These are phyloP conservation scores for Parotocinclus haroldoi DNA, from an alignment of 2,797 vertebrate species.

Conservation along the genomic window DNA sequence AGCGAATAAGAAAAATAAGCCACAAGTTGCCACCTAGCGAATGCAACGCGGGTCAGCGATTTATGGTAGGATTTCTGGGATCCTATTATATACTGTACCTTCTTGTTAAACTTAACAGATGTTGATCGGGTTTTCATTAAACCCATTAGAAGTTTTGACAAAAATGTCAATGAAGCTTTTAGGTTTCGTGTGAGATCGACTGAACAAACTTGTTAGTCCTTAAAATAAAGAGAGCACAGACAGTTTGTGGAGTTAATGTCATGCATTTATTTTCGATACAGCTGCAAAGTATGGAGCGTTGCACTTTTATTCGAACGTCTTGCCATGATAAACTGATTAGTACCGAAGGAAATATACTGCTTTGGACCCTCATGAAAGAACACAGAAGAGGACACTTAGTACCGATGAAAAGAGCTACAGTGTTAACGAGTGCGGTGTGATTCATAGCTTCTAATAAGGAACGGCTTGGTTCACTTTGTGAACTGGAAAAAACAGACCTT, in stretches of 20 bases:
- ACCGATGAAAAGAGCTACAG: conserved; percentile 11
- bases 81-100: too few species aligned
- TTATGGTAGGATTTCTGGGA: too few species aligned
- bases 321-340: conserved; percentile 17
- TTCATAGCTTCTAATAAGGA: conserved; percentile 1
- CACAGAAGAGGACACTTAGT: conserved; percentile 12
- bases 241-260: conserved; percentile 54
- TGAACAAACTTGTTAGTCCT: too few species aligned
- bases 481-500: background rate
- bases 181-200: too few species aligned
- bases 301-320: conserved; percentile 27
- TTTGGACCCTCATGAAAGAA: conserved; percentile 31
- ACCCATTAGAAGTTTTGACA: too few species aligned
- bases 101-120: too few species aligned
- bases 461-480: background rate
- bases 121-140: too few species aligned
- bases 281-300: conserved; percentile 49
- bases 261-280: conserved; percentile 70
- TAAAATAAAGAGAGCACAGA: conserved; percentile 12
- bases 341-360: conserved; percentile 27
- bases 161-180: too few species aligned
- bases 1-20: too few species aligned
- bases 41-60: too few species aligned
- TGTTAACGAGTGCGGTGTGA: conserved; percentile 21
- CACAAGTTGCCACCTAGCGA: too few species aligned